A percentile compares a stretch with the other conserved stretches of the same genome.
phyloP scores from a whole-genome alignment of 1,140 invertebrate species.

The Saccostrea cuccullata region DNA sequence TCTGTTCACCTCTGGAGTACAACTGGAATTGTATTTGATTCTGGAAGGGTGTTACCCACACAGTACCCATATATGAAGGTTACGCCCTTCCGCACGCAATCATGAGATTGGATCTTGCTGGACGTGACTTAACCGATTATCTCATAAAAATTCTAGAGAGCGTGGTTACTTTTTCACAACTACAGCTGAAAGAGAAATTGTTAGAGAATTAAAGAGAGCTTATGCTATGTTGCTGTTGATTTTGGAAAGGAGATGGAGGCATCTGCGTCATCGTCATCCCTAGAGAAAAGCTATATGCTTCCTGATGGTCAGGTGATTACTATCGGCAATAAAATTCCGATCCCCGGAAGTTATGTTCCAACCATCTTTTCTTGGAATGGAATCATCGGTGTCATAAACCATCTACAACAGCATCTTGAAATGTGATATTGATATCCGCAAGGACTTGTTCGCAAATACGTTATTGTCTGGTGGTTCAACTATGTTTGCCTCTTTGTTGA shows the following conservation, averaged over 20 bases:
- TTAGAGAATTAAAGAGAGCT: no score
- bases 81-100: conserved; percentile 89
- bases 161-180: not conserved
- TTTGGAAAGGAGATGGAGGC: no score
- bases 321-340: conserved; percentile 72
- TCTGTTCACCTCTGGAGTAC: no score
- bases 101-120: conserved; percentile 91
- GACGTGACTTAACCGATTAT: conserved; percentile 16
- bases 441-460: conserved; percentile 92
- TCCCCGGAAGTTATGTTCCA: conserved; percentile 86
- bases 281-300: no score
- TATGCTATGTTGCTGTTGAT: no score
- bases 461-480: conserved; percentile 80
- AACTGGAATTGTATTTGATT: conserved; percentile 57
- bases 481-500: no score
- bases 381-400: no score
- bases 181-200: no score
- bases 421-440: no score
- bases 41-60: conserved; percentile 84
- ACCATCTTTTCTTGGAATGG: conserved; percentile 70
- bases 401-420: no score
- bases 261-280: no score
- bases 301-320: conserved; percentile 59
- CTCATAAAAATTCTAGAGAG: no score
- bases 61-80: conserved; percentile 92